Conservation (phyloP, 2,797 vertebrate species). For the Pseudotriccus pelzelni region DNA sequence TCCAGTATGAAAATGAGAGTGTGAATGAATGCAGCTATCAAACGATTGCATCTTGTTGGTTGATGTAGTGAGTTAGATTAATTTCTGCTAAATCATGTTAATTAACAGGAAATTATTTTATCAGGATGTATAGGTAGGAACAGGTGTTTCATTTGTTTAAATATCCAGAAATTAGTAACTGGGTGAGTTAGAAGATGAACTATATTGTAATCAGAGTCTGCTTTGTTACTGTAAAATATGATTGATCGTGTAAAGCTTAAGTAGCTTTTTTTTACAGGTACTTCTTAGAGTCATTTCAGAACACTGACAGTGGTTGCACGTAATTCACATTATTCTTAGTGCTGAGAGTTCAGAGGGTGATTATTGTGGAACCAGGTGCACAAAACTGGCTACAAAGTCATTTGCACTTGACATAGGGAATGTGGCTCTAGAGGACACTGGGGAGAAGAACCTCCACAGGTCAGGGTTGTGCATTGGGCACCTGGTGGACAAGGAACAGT, state of each 20-base stretch:
- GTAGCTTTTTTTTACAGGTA: background rate
- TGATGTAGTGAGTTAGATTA: background rate
- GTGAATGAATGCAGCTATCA: background rate
- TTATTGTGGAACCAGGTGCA: background rate
- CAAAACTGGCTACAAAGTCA: background rate
- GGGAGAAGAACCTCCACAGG: background rate
- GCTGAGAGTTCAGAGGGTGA: background rate
- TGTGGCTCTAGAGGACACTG: background rate
- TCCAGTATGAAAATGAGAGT: background rate
- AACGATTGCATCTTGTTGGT: background rate
- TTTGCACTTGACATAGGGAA: background rate
- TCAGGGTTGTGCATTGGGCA: background rate
- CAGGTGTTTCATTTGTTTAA: constrained; percentile 33
- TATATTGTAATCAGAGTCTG: background rate
- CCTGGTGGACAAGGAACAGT: background rate
- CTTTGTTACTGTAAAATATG: background rate
- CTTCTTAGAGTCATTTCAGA: background rate
- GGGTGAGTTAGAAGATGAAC: background rate
- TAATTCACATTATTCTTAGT: background rate
- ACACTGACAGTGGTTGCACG: background rate
- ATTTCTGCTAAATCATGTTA: constrained; percentile 30
- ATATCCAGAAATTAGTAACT: constrained; percentile 13
- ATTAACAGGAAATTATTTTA: constrained; percentile 32
- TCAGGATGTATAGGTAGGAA: background rate
- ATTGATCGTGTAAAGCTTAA: background rate